Evolutionary conservation across 2,888 invertebrate genomes (phyloP), one percentile per base, ranked within the genome.

Genomic region (Rhaphigaster nebulosa): DNA sequence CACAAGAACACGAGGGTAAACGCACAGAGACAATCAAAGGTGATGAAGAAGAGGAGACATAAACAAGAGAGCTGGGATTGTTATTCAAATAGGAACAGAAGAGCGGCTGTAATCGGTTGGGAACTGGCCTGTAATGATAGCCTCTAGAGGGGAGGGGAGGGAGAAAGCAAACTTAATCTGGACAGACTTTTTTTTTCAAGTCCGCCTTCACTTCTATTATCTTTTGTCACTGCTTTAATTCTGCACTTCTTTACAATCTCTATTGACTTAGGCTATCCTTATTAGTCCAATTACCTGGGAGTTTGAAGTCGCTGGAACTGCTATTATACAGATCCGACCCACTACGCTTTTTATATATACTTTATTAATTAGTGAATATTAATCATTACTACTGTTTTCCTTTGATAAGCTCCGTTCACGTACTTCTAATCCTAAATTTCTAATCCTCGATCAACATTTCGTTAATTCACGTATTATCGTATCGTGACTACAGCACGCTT

Each of bases 221-320:
- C 70, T 76, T 76, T 76, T 76, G 70, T 38, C 70, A 23, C 38
- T 76, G 70, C 70, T 76, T 76, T 76, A 76, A 76, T 76, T 70
- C 70, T 6, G 26, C 34, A 18, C 23, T 76, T 38, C 8, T 38
- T 38, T 38, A 23, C 70, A 76, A 76, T 38, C 65, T 29, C 29
- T 38, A 20, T 76, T 76, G 70, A 76, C 38, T 76, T 76, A 76
- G 38, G 70, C 70, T 38, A 38, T 0, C 20, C 70, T 76, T 76
- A 76, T 76, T 76, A 76, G 70, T 38, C 70, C 70, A 76, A 76
- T 76, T 76, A 76, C 38, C 38, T 38, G 6, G n/a, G 38, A 76
- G 34, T 3, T 23, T 76, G 70, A 23, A 10, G 20, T 38, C 70
- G 20, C 70, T 76, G 20, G 70, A 12, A 38, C 20, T 38, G 1